phyloP scores from a whole-genome alignment of 2,113 vertebrate species.

The Bambusicola thoracicus region DNA sequence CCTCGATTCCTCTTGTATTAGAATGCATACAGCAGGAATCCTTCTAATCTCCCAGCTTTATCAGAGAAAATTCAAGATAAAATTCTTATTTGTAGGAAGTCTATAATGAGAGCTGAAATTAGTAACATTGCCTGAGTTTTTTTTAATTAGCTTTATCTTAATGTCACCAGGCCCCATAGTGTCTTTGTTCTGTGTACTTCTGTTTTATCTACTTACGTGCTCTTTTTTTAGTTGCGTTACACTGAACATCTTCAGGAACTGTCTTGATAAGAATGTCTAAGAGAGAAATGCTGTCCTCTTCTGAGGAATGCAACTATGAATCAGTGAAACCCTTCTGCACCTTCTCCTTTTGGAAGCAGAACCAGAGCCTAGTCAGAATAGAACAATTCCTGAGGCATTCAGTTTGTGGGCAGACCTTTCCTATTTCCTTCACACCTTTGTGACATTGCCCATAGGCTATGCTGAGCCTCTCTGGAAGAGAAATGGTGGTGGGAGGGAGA shows the following conservation, averaged over 20 bases:
- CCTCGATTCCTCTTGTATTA: not conserved
- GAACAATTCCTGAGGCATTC: not conserved
- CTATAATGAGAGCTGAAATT: not conserved
- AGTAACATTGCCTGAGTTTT: not conserved
- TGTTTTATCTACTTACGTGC: not conserved
- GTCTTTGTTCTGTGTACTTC: not conserved
- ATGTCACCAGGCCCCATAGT: not conserved
- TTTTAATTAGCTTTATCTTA: not conserved
- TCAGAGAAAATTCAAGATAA: not conserved
- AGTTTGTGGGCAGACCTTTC: not conserved
- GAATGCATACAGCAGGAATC: not conserved
- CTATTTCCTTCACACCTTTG: not conserved
- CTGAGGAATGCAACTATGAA: fast-evolving
- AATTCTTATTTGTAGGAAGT: not conserved
- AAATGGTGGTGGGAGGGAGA: not conserved
- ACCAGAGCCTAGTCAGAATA: not conserved
- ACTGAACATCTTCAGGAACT: not conserved
- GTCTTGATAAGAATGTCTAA: not conserved
- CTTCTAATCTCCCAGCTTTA: not conserved
- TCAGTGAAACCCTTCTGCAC: not conserved
- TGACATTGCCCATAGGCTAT: not conserved
- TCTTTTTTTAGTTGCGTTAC: not conserved
- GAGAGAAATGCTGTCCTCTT: not conserved
- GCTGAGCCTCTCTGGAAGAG: not conserved
- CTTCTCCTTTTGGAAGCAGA: not conserved